These are phyloP conservation scores for Malacosoma neustria DNA, from an alignment of 2,888 invertebrate genomes.

Conservation along the genomic window DNA sequence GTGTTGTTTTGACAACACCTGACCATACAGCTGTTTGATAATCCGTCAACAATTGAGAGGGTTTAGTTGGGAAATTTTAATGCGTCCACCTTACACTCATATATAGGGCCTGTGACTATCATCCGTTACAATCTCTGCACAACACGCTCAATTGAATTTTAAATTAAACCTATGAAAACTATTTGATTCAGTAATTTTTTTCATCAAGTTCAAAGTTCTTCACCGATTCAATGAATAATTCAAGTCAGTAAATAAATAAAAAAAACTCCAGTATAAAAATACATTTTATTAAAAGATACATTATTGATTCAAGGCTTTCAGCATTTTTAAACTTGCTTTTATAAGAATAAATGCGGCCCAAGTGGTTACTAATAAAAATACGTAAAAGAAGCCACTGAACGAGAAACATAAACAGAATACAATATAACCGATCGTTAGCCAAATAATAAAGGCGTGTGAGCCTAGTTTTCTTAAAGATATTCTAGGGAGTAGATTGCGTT, in stretches of 20 bases:
- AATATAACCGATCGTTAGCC: constrained; percentile 67
- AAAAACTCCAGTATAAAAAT: constrained; percentile 4
- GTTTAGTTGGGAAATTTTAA: no score
- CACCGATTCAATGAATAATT: no score
- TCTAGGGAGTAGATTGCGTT: constrained; percentile 76
- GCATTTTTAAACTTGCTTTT: constrained; percentile 55
- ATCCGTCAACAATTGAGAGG: no score
- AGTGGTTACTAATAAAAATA: constrained; percentile 50
- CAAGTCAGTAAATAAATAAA: constrained; percentile 5
- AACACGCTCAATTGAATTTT: no score
- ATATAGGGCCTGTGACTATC: no score
- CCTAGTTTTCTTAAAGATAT: constrained; percentile 80
- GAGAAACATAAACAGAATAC: constrained; percentile 70
- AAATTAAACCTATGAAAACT: no score
- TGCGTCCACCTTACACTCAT: no score
- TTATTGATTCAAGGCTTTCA: constrained; percentile 26
- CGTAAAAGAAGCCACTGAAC: constrained; percentile 63
- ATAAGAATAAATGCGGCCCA: constrained; percentile 66
- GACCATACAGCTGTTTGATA: no score
- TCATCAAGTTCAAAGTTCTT: no score
- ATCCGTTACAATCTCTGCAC: no score
- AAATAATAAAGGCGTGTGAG: constrained; percentile 74
- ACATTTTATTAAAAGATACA: constrained; percentile 7
- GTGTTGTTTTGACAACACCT: no score
- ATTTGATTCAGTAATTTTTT: no score